Percentiles rank a stretch among this genome's conserved stretches.
phyloP scores from a whole-genome alignment of 2,113 vertebrate species.

The Panurus biarmicus region DNA sequence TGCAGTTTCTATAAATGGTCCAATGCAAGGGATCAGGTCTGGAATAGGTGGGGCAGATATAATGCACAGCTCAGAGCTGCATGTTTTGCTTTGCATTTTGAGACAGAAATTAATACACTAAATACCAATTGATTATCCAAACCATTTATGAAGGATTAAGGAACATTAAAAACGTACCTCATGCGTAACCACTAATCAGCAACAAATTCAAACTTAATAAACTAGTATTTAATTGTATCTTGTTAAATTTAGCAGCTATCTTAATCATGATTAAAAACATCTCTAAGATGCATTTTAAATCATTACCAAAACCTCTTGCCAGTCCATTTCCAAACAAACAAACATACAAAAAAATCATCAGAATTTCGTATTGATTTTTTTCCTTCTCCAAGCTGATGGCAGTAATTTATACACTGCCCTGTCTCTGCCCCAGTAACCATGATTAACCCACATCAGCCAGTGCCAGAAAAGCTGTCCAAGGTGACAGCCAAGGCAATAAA shows the following conservation, averaged over 20 bases:
- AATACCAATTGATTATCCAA: conserved; percentile 28
- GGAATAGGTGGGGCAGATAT: not conserved
- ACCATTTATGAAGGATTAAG: conserved; percentile 33
- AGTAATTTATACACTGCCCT: not conserved
- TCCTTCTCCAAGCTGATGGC: not conserved
- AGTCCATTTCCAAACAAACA: not conserved
- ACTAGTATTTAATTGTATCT: conserved; percentile 50
- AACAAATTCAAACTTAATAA: conserved; percentile 27
- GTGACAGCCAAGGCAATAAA: conserved; percentile 21
- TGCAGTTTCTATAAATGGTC: not conserved
- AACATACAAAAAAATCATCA: not conserved
- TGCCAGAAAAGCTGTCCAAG: conserved; percentile 13
- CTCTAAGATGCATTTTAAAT: conserved; percentile 29
- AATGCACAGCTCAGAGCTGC: not conserved
- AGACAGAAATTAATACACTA: conserved; percentile 16
- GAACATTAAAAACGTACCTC: not conserved
- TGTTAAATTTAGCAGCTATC: conserved; percentile 49
- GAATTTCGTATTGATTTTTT: not conserved
- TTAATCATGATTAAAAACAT: conserved; percentile 42
- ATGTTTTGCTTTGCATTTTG: not conserved
- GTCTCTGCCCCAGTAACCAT: not conserved
- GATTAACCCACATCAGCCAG: not conserved
- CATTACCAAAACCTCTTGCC: not conserved
- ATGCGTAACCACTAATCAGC: not conserved
- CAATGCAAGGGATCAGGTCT: not conserved